Conservation (phyloP, 2,797 vertebrate genomes). For the Sebastiscus albofasciatus region DNA sequence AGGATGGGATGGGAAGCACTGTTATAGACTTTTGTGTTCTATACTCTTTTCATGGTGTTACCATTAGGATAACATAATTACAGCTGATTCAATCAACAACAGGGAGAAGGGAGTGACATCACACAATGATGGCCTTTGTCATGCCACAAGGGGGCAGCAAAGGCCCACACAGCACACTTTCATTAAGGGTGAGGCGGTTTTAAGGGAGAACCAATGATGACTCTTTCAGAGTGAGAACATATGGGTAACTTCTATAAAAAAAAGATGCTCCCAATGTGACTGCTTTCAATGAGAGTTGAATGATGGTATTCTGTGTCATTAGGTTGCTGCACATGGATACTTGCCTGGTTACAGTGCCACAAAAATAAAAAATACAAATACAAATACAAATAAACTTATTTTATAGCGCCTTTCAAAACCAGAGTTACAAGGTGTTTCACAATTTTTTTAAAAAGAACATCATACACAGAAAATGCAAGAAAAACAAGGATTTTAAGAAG, state of each 20-base stretch:
- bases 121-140: fast-evolving
- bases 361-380: too few relatives aligned
- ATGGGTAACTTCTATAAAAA: not conserved
- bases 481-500: not conserved
- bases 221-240: not conserved
- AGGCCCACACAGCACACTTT: not conserved
- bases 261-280: not conserved
- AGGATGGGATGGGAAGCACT: too few relatives aligned
- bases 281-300: conserved; percentile 21
- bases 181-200: not conserved
- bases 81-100: not conserved
- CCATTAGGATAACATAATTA: not conserved
- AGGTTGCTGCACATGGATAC: not conserved
- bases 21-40: not conserved
- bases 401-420: too few relatives aligned
- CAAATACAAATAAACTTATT: too few relatives aligned
- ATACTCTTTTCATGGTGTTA: not conserved
- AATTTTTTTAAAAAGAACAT: too few relatives aligned
- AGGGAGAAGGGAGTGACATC: not conserved
- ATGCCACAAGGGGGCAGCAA: conserved; percentile 62
- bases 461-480: too few relatives aligned
- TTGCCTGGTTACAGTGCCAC: not conserved
- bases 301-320: conserved; percentile 5
- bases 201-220: not conserved
- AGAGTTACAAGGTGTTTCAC: too few relatives aligned